These are phyloP conservation scores for Epinephelus coioides DNA, from an alignment of 2,797 vertebrate genomes.

Conservation along the genomic window DNA sequence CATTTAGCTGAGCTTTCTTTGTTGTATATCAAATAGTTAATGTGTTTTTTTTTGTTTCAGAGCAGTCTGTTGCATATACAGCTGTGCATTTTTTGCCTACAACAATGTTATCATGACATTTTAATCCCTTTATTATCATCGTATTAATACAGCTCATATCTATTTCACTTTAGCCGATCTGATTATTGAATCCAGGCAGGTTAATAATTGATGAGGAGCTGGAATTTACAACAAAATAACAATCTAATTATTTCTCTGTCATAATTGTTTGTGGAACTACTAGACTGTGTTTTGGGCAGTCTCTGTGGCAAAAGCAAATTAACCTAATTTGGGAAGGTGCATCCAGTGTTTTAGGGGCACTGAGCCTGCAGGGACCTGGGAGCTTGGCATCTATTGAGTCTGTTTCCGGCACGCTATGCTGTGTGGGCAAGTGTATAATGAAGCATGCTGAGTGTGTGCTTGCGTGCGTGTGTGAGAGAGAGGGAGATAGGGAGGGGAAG, in stretches of 20 bases:
- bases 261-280: conserved; percentile 41
- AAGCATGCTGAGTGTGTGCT: conserved; percentile 77
- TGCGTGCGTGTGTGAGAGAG: conserved; percentile 61
- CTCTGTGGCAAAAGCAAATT: conserved; percentile 70
- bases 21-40: background rate
- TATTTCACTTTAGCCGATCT: conserved; percentile 35
- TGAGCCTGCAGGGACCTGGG: conserved; percentile 77
- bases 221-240: conserved; percentile 31
- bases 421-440: conserved; percentile 83
- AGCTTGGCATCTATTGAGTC: conserved; percentile 80
- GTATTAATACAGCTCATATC: conserved; percentile 12
- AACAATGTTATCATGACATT: background rate
- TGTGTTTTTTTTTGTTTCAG: background rate
- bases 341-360: conserved; percentile 77
- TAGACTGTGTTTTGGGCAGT: conserved; percentile 53
- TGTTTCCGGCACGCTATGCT: conserved; percentile 84
- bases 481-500: conserved; percentile 11
- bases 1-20: conserved; percentile 15
- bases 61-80: background rate
- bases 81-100: background rate
- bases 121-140: background rate
- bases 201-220: conserved; percentile 35
- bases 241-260: conserved; percentile 40
- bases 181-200: conserved; percentile 22
- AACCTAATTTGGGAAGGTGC: conserved; percentile 81